These are phyloP conservation scores for Calameuta idolon DNA, from an alignment of 2,888 invertebrate genomes.

Conservation along the genomic window DNA sequence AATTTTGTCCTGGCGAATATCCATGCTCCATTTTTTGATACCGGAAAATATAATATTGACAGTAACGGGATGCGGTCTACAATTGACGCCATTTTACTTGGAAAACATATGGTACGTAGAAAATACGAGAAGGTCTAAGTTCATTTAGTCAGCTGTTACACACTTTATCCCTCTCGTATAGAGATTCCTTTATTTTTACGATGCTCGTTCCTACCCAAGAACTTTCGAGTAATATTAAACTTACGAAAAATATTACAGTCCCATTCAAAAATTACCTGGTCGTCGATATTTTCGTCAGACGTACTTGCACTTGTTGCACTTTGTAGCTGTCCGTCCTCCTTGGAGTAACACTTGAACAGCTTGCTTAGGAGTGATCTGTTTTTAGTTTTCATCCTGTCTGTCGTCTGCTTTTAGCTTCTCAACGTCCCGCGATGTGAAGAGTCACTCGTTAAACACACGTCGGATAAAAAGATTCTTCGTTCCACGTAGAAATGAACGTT, in stretches of 20 bases:
- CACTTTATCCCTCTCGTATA: background rate
- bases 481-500: background rate
- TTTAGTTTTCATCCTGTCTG: constrained; percentile 50
- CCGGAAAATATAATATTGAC: background rate
- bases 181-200: background rate
- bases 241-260: background rate
- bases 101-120: background rate
- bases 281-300: background rate
- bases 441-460: background rate
- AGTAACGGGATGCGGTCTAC: background rate
- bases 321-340: constrained; percentile 28
- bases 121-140: background rate
- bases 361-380: constrained; percentile 51
- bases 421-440: background rate
- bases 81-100: background rate
- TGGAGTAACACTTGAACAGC: constrained; percentile 54
- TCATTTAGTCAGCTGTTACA: constrained; percentile 1
- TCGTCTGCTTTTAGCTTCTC: background rate
- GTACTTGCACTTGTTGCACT: constrained; percentile 8
- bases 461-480: background rate
- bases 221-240: background rate
- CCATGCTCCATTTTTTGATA: constrained; percentile 42
- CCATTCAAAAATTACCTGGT: background rate
- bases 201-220: background rate
- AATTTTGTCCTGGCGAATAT: constrained; percentile 44